Percentiles rank a stretch among this genome's conserved stretches.
These are phyloP conservation scores for Acipenser transmontanus DNA, from an alignment of 2,797 vertebrate genomes.

Conservation along the genomic window DNA sequence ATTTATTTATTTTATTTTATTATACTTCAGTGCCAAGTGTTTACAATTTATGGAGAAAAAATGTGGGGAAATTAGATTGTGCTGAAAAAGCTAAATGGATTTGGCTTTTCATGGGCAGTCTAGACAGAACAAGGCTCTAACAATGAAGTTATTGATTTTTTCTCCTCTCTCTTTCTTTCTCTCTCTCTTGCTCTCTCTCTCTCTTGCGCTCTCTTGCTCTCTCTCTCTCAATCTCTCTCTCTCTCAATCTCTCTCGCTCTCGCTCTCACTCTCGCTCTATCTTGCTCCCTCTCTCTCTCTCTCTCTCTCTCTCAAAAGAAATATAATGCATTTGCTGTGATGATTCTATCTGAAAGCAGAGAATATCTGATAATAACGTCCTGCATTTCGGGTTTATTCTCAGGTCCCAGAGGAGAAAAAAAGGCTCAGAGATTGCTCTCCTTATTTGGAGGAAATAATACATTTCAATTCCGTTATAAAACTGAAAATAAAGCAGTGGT, in stretches of 20 bases:
- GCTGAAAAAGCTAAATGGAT: background rate
- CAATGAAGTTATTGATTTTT: constrained; percentile 4
- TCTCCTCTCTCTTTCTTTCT: background rate
- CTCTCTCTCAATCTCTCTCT: background rate
- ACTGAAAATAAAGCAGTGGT: background rate
- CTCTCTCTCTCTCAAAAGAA: background rate
- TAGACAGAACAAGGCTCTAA: constrained; percentile 3
- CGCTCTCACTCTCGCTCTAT: background rate
- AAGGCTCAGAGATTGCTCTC: background rate
- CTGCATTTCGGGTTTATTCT: background rate
- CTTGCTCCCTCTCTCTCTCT: background rate
- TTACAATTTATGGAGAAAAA: background rate
- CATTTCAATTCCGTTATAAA: background rate
- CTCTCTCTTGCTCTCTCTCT: background rate
- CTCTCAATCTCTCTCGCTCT: background rate
- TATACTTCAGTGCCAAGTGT: background rate
- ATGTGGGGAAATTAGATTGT: constrained; percentile 2
- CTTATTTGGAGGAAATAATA: background rate
- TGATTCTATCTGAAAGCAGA: background rate
- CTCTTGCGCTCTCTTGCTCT: background rate
- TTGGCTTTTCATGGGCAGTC: constrained; percentile 4
- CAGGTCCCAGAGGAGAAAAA: background rate
- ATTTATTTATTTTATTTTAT: background rate
- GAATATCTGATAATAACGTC: background rate
- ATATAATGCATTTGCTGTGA: constrained; percentile 1